Evolutionary conservation across 2,113 vertebrate genomes (phyloP).

Genomic region (Elephantulus edwardii): DNA sequence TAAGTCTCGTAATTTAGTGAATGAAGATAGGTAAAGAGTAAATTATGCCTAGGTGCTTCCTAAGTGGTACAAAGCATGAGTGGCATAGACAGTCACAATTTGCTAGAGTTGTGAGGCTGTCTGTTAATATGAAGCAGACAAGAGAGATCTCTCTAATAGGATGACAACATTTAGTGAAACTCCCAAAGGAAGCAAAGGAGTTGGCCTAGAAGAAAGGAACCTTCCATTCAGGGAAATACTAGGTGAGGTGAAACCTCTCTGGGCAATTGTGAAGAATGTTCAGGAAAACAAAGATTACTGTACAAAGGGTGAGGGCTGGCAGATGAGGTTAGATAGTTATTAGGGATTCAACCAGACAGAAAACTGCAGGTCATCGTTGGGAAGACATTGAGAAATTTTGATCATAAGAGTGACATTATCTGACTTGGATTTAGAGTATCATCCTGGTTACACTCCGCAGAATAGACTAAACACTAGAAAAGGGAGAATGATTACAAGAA

Average conservation of each 20-base stretch:
- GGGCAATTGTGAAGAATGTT: not conserved
- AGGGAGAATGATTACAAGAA: not conserved
- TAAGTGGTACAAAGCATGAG: not conserved
- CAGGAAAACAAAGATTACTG: not conserved
- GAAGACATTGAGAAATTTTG: not conserved
- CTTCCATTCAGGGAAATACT: not conserved
- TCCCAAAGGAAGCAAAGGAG: not conserved
- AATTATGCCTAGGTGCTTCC: not conserved
- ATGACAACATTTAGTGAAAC: not conserved
- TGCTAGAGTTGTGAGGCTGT: not conserved
- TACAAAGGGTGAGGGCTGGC: not conserved
- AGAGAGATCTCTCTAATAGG: not conserved
- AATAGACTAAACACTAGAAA: not conserved
- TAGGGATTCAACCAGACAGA: not conserved
- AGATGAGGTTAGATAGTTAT: too few species aligned
- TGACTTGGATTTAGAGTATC: not conserved
- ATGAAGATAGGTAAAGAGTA: not conserved
- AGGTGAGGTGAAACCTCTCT: not conserved
- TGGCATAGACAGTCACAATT: not conserved
- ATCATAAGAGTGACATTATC: not conserved
- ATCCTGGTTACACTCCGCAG: not conserved
- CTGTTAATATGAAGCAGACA: not conserved
- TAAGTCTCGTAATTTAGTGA: not conserved
- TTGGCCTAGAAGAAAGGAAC: not conserved
- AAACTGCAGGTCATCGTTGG: not conserved